Base-by-base conservation (phyloP, 1,140 invertebrate genomes). In the Philotrypesis tridentata region DNA sequence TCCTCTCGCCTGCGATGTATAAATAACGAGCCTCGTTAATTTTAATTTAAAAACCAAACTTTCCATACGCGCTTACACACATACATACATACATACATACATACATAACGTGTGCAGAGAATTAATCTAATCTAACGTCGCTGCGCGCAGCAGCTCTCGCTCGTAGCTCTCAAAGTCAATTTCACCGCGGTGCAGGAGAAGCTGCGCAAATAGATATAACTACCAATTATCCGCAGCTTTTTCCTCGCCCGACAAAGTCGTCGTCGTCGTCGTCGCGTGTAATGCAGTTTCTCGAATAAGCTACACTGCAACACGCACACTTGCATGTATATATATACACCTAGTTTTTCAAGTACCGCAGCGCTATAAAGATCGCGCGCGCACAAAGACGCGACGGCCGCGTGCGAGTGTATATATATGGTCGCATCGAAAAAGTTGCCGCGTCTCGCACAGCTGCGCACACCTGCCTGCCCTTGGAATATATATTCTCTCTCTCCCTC, bases 401-500 rank as follows among this genome's bases (percentile, higher is more conserved):
- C n/a, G n/a, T n/a, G n/a, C n/a, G n/a, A n/a, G n/a, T n/a, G n/a
- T n/a, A n/a, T n/a, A n/a, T n/a, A n/a, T n/a, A n/a, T n/a, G 37
- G 31, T 33, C 17, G 27, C 17, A 55, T n/a, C 14, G 37, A 61
- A 33, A 43, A 70, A 40, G 7, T n/a, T 65, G 61, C 61, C 55
- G 5, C 63, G 43, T 40, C 21, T n/a, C n/a, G 65, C 61, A 48
- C 63, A 48, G 77, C 63, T 79, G 79, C 71, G 37, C 63, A 61
- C 79, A 73, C 76, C 40, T 72, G 71, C 23, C 14, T 84, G 60
- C 84, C 83, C 80, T 84, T 74, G 61, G 23, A 79, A 73, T 81
- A n/a, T n/a, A n/a, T n/a, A n/a, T n/a, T n/a, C n/a, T n/a, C n/a
- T n/a, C n/a, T n/a, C n/a, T n/a, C n/a, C n/a, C 17, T 68, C 48